Percentiles rank a stretch among this genome's conserved stretches.
phyloP scores from a whole-genome alignment of 1,140 invertebrate species.

The Zaprionus vittiger region DNA sequence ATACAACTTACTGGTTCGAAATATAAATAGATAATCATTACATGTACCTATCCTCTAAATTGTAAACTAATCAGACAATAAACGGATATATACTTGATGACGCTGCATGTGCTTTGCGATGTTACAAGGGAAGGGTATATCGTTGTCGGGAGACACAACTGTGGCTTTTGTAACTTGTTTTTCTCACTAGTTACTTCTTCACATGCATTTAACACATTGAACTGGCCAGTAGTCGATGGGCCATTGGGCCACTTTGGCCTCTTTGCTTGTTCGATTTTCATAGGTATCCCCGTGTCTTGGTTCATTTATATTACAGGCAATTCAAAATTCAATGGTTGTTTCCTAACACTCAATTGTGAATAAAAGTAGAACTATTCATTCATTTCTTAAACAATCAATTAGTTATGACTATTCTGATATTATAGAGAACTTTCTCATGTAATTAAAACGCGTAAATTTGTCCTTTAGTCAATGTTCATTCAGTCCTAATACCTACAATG shows the following conservation, averaged over 20 bases:
- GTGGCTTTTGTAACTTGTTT: no score
- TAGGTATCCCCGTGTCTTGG: no score
- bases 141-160: no score
- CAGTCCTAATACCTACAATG: background rate
- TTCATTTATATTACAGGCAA: no score
- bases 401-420: background rate
- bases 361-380: background rate
- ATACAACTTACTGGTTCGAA: no score
- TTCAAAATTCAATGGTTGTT: background rate
- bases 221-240: background rate
- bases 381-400: background rate
- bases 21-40: no score
- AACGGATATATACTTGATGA: no score
- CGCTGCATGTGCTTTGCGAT: no score
- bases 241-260: constrained; percentile 7
- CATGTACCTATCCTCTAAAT: no score
- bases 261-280: background rate
- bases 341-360: background rate
- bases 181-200: background rate
- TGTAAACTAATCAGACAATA: no score
- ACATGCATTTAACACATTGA: constrained; percentile 27
- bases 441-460: background rate
- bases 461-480: background rate
- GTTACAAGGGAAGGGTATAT: no score
- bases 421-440: no score